These are phyloP conservation scores for Villa cingulata DNA, from an alignment of 2,888 invertebrate genomes.

Conservation along the genomic window DNA sequence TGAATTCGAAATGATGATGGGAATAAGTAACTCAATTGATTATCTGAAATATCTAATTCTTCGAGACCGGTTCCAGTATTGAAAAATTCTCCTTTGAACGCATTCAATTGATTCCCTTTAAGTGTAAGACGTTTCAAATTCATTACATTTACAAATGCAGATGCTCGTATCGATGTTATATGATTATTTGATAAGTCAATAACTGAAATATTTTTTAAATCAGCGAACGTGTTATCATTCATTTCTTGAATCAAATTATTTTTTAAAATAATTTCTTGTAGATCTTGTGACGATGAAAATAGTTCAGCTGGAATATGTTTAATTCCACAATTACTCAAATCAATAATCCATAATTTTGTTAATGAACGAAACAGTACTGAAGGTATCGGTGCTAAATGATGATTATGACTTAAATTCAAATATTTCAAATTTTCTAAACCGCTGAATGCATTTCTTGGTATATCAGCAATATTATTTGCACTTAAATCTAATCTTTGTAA, in stretches of 20 bases:
- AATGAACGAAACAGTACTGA: constrained; percentile 57
- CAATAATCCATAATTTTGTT: constrained; percentile 51
- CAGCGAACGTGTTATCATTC: constrained; percentile 61
- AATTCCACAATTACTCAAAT: constrained; percentile 60
- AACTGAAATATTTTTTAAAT: constrained; percentile 56
- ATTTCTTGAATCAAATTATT: constrained; percentile 66
- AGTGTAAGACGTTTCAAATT: constrained; percentile 57
- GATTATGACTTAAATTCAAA: constrained; percentile 64
- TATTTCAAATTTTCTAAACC: constrained; percentile 51
- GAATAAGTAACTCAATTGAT: constrained; percentile 67
- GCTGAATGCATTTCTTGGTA: constrained; percentile 53
- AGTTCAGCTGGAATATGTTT: constrained; percentile 60
- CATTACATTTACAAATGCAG: constrained; percentile 65
- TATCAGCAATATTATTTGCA: constrained; percentile 60
- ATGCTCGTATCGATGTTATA: constrained; percentile 58
- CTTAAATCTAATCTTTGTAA: constrained; percentile 62
- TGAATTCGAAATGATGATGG: constrained; percentile 77
- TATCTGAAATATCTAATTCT: constrained; percentile 64
- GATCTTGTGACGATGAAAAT: constrained; percentile 49
- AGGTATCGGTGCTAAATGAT: constrained; percentile 49
- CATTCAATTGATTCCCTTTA: constrained; percentile 61
- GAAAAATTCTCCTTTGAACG: constrained; percentile 74
- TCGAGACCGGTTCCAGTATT: constrained; percentile 71
- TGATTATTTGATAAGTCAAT: constrained; percentile 70
- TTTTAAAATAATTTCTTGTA: constrained; percentile 54